Evolutionary conservation across 2,113 vertebrate species (phyloP), one percentile per base, ranked within the genome.

Genomic region (Gopherus flavomarginatus): DNA sequence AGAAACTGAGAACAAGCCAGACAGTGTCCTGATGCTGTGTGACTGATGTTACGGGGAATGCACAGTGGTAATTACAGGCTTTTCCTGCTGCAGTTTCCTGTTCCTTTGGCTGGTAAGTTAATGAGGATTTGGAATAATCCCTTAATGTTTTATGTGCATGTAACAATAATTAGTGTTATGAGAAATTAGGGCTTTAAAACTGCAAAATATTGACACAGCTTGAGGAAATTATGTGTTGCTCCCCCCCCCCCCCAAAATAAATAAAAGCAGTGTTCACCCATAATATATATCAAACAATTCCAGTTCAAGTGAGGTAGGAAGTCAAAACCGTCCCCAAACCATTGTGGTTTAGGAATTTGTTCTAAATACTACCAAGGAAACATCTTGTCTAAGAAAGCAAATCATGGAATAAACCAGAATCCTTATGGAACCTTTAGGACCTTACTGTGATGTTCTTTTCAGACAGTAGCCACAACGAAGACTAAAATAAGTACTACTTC

Each of bases 391-490:
- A 87, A 93, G 93, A 96, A 94, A 88, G 89, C 77, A 52, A 75
- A 94, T 97, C 95, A 96, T 92, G 93, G 95, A 97, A 81, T 94
- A 90, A 96, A 96, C 93, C 93, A 95, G 93, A 95, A 82, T 83
- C 85, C 57, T 80, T 72, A 88, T 87, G 90, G 79, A 79, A 62
- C 93, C 93, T 94, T 89, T 29, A 90, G 95, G 96, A 93, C 86
- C 69, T 88, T 85, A 12, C 86, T 69, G 92, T 93, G 91, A 94
- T 94, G 81, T 6, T 96, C 88, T 96, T 96, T 92, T 97, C 90
- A 81, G 87, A 81, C 93, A 91, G 69, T 90, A 86, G 72, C 91
- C 81, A 47, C 17, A 5, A 42, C 56, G 90, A 92, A 90, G 89
- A 92, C 93, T 86, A 82, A 95, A 96, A 87, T 91, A 59, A 96